Evolutionary conservation across 2,888 invertebrate genomes (phyloP).

Genomic region (Parnassius orleans): DNA sequence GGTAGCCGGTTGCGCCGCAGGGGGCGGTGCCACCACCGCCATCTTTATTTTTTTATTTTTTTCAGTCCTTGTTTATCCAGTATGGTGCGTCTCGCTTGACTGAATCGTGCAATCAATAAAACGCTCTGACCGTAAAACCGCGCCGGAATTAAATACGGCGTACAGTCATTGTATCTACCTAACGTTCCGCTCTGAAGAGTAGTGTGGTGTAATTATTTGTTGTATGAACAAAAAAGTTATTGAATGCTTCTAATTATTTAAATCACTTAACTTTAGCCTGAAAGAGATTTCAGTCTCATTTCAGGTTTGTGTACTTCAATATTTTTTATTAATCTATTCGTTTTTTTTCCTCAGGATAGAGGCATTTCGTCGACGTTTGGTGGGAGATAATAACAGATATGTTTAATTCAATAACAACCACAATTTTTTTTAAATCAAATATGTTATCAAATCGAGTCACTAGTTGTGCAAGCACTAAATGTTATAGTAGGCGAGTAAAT

Average conservation of each 20-base stretch:
- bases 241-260: conserved; percentile 18
- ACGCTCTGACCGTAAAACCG: conserved; percentile 68
- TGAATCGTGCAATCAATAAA: conserved; percentile 76
- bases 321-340: neutral
- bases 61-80: conserved; percentile 78
- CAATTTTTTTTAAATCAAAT: too few species aligned
- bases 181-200: conserved; percentile 42
- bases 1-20: conserved; percentile 70
- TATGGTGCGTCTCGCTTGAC: conserved; percentile 65
- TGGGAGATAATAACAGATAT: too few species aligned
- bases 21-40: conserved; percentile 71
- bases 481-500: too few species aligned
- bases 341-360: too few species aligned
- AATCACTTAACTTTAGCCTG: conserved; percentile 40
- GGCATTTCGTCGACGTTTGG: too few species aligned
- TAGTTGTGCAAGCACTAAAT: too few species aligned
- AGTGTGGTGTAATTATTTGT: conserved; percentile 53
- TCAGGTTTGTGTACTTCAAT: neutral
- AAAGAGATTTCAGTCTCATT: conserved; percentile 26
- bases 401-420: too few species aligned
- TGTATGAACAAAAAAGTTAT: conserved; percentile 29
- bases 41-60: conserved; percentile 66
- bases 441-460: too few species aligned
- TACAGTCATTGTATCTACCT: conserved; percentile 44
- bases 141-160: conserved; percentile 68